These are phyloP conservation scores for Tubulanus polymorphus DNA, from an alignment of 2,888 invertebrate species.

Conservation along the genomic window DNA sequence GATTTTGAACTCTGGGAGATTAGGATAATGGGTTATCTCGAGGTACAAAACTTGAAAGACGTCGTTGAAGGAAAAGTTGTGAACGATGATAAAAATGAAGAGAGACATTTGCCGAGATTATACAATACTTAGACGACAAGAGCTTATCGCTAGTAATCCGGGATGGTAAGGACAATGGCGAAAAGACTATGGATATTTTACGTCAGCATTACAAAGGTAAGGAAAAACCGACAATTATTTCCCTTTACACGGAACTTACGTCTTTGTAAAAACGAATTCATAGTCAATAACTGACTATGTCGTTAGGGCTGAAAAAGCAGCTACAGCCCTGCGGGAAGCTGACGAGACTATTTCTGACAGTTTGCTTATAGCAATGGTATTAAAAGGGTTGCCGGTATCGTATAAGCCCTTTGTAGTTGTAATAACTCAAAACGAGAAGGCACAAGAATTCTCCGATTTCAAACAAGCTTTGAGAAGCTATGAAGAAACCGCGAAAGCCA, in stretches of 20 bases:
- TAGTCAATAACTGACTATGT: slow-evolving; percentile 19
- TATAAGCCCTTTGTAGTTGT: slow-evolving; percentile 6
- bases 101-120: slow-evolving; percentile 20
- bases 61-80: no score
- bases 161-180: slow-evolving; percentile 22
- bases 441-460: slow-evolving; percentile 10
- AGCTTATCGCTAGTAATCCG: slow-evolving; percentile 20
- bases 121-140: slow-evolving; percentile 22
- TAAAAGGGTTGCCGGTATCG: slow-evolving; percentile 11
- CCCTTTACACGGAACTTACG: slow-evolving; percentile 20
- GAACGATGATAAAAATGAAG: no score
- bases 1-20: no score
- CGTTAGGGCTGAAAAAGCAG: slow-evolving; percentile 14
- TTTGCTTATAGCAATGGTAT: slow-evolving; percentile 12
- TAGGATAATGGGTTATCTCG: no score
- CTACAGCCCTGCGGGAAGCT: slow-evolving; percentile 9
- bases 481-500: neutral
- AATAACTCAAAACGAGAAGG: slow-evolving; percentile 4
- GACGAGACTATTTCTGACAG: slow-evolving; percentile 18
- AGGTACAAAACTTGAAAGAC: no score
- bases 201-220: slow-evolving; percentile 16
- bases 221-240: slow-evolving; percentile 19
- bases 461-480: slow-evolving; percentile 15
- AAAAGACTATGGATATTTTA: slow-evolving; percentile 19
- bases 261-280: slow-evolving; percentile 11